Percentiles rank a stretch among this genome's conserved stretches.
phyloP scores from a whole-genome alignment of 2,113 vertebrate species.

The Diglossa brunneiventris region DNA sequence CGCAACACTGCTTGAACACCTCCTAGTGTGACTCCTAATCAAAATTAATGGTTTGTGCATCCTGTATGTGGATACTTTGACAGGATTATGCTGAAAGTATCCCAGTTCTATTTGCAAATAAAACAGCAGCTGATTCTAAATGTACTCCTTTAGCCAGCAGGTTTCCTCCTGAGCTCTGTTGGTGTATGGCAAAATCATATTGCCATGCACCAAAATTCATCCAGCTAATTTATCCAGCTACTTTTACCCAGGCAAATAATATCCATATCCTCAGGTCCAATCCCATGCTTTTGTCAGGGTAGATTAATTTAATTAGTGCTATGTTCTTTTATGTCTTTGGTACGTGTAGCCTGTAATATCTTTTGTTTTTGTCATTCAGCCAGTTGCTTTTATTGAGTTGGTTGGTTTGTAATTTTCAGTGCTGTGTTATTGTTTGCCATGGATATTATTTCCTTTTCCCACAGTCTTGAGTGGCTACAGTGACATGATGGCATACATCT shows the following conservation, averaged over 20 bases:
- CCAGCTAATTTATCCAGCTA: not conserved
- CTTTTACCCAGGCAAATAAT: not conserved
- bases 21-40: not conserved
- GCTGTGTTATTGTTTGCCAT: fast-evolving
- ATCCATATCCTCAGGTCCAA: not conserved
- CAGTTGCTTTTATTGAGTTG: not conserved
- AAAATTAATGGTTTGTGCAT: not conserved
- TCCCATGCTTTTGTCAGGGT: not conserved
- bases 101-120: not conserved
- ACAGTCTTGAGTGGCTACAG: not conserved
- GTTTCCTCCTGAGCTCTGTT: not conserved
- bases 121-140: not conserved
- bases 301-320: not conserved
- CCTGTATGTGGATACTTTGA: not conserved
- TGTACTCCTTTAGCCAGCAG: not conserved
- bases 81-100: not conserved
- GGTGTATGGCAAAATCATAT: not conserved
- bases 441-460: not conserved
- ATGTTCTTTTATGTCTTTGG: not conserved
- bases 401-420: not conserved
- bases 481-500: fast-evolving
- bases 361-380: not conserved
- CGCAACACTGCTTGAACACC: fast-evolving
- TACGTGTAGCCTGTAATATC: not conserved
- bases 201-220: not conserved